Percentiles rank a stretch among this genome's conserved stretches.
These are phyloP conservation scores for Abrostola tripartita DNA, from an alignment of 2,888 invertebrate genomes.

Conservation along the genomic window DNA sequence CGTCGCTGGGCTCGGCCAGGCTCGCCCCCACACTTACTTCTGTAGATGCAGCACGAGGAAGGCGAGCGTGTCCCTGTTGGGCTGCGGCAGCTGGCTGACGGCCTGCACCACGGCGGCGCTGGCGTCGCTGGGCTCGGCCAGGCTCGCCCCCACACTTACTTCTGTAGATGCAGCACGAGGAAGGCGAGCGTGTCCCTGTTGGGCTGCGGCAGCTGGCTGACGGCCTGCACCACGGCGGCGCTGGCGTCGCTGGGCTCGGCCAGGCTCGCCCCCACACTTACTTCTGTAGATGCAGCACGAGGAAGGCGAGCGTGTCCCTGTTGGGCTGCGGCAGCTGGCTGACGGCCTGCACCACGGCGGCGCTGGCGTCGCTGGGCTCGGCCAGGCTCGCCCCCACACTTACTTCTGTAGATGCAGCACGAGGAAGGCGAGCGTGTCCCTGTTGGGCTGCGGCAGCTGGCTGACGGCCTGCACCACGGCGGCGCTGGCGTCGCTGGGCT, in stretches of 20 bases:
- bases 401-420: slow-evolving; percentile 96
- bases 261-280: slow-evolving; percentile 89
- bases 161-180: slow-evolving; percentile 96
- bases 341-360: slow-evolving; percentile 92
- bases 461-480: slow-evolving; percentile 93
- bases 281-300: slow-evolving; percentile 96
- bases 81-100: slow-evolving; percentile 95
- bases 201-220: slow-evolving; percentile 95
- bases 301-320: slow-evolving; percentile 97
- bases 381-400: slow-evolving; percentile 87
- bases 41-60: slow-evolving; percentile 97
- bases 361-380: slow-evolving; percentile 89
- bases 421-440: slow-evolving; percentile 98
- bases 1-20: slow-evolving; percentile 87
- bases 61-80: slow-evolving; percentile 98
- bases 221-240: slow-evolving; percentile 91
- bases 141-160: slow-evolving; percentile 90
- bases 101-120: slow-evolving; percentile 91
- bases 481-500: slow-evolving; percentile 89
- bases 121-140: slow-evolving; percentile 88
- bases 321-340: slow-evolving; percentile 96
- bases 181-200: slow-evolving; percentile 98
- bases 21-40: slow-evolving; percentile 90
- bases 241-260: slow-evolving; percentile 88
- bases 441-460: slow-evolving; percentile 96